Evolutionary conservation across 1,140 invertebrate genomes (phyloP).

Genomic region (Ephestia elutella): DNA sequence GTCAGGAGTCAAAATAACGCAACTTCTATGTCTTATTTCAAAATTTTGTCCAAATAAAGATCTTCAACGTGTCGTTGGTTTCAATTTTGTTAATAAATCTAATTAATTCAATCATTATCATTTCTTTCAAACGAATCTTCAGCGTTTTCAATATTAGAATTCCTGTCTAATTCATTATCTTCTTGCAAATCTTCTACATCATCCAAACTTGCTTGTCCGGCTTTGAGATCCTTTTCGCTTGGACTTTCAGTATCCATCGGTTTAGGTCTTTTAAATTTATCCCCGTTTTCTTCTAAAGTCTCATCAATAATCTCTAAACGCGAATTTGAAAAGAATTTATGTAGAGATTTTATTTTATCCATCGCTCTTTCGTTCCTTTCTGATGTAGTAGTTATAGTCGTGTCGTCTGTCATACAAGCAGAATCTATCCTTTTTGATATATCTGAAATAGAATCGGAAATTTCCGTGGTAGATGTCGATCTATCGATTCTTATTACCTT

Average conservation of each 20-base stretch:
- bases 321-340: conserved; percentile 60
- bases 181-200: conserved; percentile 63
- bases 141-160: conserved; percentile 13
- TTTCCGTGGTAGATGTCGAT: conserved; percentile 61
- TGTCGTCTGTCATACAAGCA: conserved; percentile 57
- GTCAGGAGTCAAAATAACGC: no score
- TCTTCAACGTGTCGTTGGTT: no score
- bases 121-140: conserved; percentile 10
- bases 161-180: conserved; percentile 33
- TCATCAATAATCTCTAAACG: conserved; percentile 65
- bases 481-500: conserved; percentile 54
- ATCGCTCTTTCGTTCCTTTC: conserved; percentile 53
- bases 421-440: conserved; percentile 51
- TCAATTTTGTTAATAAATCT: background rate
- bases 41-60: no score
- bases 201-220: conserved; percentile 56
- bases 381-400: conserved; percentile 35
- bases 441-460: conserved; percentile 53
- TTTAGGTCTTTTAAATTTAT: conserved; percentile 44
- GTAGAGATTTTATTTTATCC: conserved; percentile 60
- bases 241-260: conserved; percentile 16
- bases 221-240: conserved; percentile 32
- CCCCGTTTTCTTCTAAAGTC: conserved; percentile 49
- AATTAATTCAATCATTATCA: conserved; percentile 5
- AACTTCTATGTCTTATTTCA: no score